phyloP scores from a whole-genome alignment of 1,140 invertebrate species.

The Rhynchophorus ferrugineus region DNA sequence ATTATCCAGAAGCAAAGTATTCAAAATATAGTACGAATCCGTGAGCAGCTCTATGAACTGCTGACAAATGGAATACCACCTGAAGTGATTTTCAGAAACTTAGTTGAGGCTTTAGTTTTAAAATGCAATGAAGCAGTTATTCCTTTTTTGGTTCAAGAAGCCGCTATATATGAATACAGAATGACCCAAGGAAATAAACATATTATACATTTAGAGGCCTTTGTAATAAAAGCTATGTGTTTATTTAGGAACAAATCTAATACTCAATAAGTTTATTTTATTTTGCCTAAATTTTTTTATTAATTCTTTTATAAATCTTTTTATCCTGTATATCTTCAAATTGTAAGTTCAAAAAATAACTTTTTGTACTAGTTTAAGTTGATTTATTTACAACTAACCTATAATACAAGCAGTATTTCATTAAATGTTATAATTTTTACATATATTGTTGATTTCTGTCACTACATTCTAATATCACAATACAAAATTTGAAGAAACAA shows the following conservation, averaged over 20 bases:
- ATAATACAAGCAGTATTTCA: background rate
- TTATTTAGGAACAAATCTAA: slow-evolving; percentile 53
- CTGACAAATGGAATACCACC: slow-evolving; percentile 89
- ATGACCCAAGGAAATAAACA: slow-evolving; percentile 84
- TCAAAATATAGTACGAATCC: slow-evolving; percentile 72
- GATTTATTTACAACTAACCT: background rate
- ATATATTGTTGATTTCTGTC: background rate
- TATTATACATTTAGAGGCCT: slow-evolving; percentile 97
- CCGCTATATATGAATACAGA: slow-evolving; percentile 84
- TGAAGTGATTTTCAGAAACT: slow-evolving; percentile 85
- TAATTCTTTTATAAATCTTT: too few species aligned
- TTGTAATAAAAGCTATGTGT: slow-evolving; percentile 93
- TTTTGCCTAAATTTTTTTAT: background rate
- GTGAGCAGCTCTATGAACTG: slow-evolving; percentile 87
- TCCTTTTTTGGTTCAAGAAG: slow-evolving; percentile 72
- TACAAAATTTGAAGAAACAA: too few species aligned
- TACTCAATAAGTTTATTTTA: background rate
- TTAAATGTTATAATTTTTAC: background rate
- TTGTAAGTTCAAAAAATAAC: too few species aligned
- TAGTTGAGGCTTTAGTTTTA: slow-evolving; percentile 76
- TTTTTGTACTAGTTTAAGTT: background rate
- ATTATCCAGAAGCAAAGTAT: slow-evolving; percentile 86
- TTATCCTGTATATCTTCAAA: too few species aligned
- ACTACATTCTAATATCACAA: background rate
- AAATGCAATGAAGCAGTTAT: slow-evolving; percentile 90